These are phyloP conservation scores for Nyleta sp. DNA, from an alignment of 2,888 invertebrate genomes.

Conservation along the genomic window DNA sequence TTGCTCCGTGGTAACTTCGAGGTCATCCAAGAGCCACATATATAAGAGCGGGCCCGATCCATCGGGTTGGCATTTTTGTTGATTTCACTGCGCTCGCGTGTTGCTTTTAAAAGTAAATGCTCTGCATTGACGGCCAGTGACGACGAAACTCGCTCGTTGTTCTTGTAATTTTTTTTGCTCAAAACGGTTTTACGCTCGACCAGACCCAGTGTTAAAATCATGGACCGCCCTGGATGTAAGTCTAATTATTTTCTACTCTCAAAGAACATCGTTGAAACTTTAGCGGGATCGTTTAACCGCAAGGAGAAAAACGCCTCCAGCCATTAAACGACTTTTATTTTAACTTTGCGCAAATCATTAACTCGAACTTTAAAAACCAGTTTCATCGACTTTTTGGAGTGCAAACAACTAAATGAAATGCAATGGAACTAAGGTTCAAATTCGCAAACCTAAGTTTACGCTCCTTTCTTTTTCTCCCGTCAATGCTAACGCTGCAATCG, in stretches of 20 bases:
- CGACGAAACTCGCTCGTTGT: constrained; percentile 35
- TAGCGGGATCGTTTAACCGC: too few species aligned
- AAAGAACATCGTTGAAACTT: too few species aligned
- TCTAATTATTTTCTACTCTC: not conserved
- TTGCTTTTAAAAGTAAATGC: constrained; percentile 28
- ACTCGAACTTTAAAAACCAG: too few species aligned
- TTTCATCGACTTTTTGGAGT: too few species aligned
- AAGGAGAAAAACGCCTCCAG: too few species aligned
- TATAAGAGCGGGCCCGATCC: constrained; percentile 67
- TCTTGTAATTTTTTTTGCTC: constrained; percentile 4
- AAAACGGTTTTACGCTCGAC: constrained; percentile 13
- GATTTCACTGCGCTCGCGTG: constrained; percentile 60
- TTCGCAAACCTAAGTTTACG: too few species aligned
- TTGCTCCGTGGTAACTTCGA: constrained; percentile 43
- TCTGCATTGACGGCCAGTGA: constrained; percentile 27
- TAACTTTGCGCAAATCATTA: too few species aligned
- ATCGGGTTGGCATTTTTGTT: constrained; percentile 66
- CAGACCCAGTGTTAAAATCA: constrained; percentile 36
- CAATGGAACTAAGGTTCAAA: too few species aligned
- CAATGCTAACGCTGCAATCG: too few species aligned
- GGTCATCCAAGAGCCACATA: constrained; percentile 48
- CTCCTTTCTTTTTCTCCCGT: too few species aligned
- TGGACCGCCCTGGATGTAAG: constrained; percentile 60
- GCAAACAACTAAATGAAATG: too few species aligned
- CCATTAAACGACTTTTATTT: too few species aligned